Percentiles rank a stretch among this genome's conserved stretches.
These are phyloP conservation scores for Mesitornis unicolor DNA, from an alignment of 2,113 vertebrate species.

Conservation along the genomic window DNA sequence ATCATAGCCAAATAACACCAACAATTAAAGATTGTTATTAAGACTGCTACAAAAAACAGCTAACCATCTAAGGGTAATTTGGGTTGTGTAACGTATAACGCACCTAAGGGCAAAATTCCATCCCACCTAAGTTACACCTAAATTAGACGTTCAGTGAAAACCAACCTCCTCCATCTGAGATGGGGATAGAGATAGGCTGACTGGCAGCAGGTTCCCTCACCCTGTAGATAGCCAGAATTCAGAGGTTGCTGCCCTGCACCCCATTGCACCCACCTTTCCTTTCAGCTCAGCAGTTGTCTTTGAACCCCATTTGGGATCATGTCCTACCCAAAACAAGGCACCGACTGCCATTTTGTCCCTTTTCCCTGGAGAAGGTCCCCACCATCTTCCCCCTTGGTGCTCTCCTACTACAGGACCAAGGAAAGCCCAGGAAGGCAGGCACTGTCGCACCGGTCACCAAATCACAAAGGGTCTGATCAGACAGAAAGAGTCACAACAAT, in stretches of 20 bases:
- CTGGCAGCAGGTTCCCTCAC: not conserved
- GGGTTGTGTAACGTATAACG: rapidly evolving
- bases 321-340: not conserved
- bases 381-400: rapidly evolving
- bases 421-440: not conserved
- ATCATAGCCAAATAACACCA: not conserved
- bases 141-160: not conserved
- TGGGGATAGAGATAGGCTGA: not conserved
- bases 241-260: not conserved
- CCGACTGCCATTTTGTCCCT: not conserved
- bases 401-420: not conserved
- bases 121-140: not conserved
- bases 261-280: rapidly evolving
- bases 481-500: not conserved
- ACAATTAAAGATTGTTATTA: not conserved
- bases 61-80: not conserved
- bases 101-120: not conserved
- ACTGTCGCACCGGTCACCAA: not conserved
- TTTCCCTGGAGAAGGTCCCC: not conserved
- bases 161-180: not conserved
- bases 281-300: not conserved
- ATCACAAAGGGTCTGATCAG: not conserved
- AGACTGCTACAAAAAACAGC: not conserved
- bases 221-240: not conserved
- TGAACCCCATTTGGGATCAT: rapidly evolving